Evolutionary conservation across 2,888 invertebrate genomes (phyloP).

Genomic region (Acholoe squamosa): DNA sequence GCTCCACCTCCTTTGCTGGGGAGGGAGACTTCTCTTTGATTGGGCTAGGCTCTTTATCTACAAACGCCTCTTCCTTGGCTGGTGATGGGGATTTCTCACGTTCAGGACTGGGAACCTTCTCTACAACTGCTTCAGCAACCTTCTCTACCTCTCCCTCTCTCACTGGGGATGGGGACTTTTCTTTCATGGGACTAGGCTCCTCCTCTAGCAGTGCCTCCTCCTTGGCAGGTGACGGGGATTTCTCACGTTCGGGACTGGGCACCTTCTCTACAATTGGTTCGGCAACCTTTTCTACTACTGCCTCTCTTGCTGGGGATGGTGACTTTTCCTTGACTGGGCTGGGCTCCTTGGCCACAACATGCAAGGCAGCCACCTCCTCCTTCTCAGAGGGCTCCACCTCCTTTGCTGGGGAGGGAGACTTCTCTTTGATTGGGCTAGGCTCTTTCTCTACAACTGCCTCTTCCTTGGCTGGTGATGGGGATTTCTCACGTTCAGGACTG

Average conservation of each 20-base stretch:
- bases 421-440: constrained; percentile 49
- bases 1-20: too few relatives aligned
- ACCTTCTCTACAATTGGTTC: not conserved
- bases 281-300: not conserved
- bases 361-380: not conserved
- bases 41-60: too few relatives aligned
- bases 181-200: not conserved
- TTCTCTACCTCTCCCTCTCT: too few relatives aligned
- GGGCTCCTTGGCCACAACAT: not conserved
- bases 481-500: constrained; percentile 14
- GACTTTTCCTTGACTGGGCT: constrained; percentile 47
- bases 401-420: constrained; percentile 19
- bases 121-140: too few relatives aligned
- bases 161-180: too few relatives aligned
- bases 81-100: too few relatives aligned
- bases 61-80: too few relatives aligned
- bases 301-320: constrained; percentile 28
- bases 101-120: too few relatives aligned
- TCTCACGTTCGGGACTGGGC: constrained; percentile 10
- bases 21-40: too few relatives aligned
- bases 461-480: not conserved
- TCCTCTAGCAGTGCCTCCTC: too few relatives aligned
- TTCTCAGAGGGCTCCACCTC: constrained; percentile 6
- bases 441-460: constrained; percentile 81
- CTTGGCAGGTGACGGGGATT: not conserved